Evolutionary conservation across 1,140 invertebrate species (phyloP).

Genomic region (Chymomyza costata): DNA sequence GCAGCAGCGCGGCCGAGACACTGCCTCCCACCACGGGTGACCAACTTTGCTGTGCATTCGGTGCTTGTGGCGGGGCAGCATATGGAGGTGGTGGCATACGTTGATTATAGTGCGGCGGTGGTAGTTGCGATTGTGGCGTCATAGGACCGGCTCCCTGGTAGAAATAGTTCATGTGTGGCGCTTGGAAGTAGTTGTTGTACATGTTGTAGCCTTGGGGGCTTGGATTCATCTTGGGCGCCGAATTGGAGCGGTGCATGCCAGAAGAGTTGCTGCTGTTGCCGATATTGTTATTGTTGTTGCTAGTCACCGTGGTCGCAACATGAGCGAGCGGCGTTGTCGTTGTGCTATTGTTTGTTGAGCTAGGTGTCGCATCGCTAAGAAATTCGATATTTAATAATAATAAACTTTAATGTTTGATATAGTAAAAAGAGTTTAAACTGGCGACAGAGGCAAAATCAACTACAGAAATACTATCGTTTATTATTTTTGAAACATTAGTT

Average conservation of each 20-base stretch:
- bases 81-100: slow-evolving; percentile 31
- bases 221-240: slow-evolving; percentile 59
- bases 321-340: slow-evolving; percentile 6
- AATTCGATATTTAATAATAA: too few species aligned
- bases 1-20: slow-evolving; percentile 57
- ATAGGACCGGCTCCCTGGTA: slow-evolving; percentile 33
- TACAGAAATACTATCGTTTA: too few species aligned
- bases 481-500: too few species aligned
- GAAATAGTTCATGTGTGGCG: slow-evolving; percentile 43
- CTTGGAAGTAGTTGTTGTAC: slow-evolving; percentile 54
- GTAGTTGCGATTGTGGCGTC: slow-evolving; percentile 12
- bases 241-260: slow-evolving; percentile 54
- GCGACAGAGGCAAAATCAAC: too few species aligned
- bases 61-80: slow-evolving; percentile 13
- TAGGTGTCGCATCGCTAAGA: slow-evolving; percentile 28
- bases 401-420: too few species aligned
- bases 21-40: slow-evolving; percentile 68
- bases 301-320: slow-evolving; percentile 25
- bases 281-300: slow-evolving; percentile 35
- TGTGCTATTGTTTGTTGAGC: slow-evolving; percentile 21
- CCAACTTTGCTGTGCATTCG: slow-evolving; percentile 62
- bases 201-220: slow-evolving; percentile 41
- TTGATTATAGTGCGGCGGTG: slow-evolving; percentile 44
- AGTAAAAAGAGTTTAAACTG: too few species aligned
- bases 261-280: slow-evolving; percentile 36